A percentile compares a stretch with the other conserved stretches of the same genome.
phyloP scores from a whole-genome alignment of 2,797 vertebrate species.

The Sciurus vulgaris region DNA sequence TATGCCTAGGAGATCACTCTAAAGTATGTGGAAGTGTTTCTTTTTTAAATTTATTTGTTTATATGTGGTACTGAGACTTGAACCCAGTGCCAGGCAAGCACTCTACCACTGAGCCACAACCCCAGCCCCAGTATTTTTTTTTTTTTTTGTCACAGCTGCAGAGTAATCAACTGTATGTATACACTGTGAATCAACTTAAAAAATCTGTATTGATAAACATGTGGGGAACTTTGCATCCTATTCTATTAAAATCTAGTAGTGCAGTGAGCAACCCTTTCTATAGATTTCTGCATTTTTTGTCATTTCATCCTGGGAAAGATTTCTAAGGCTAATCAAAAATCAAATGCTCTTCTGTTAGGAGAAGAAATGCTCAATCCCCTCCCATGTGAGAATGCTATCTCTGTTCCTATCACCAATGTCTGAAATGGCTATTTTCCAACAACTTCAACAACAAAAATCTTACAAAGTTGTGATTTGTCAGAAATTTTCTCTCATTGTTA shows the following conservation, averaged over 20 bases:
- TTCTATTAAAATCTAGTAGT: neutral
- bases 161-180: neutral
- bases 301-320: neutral
- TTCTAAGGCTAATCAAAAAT: neutral
- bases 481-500: neutral
- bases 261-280: neutral
- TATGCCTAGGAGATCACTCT: neutral
- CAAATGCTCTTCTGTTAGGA: neutral
- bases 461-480: neutral
- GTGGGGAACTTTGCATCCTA: neutral
- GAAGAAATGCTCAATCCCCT: neutral
- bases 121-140: neutral
- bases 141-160: neutral
- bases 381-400: neutral
- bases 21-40: no score
- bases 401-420: neutral
- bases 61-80: no score
- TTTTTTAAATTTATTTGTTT: no score
- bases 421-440: neutral
- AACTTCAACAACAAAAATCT: neutral
- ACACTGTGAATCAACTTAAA: neutral
- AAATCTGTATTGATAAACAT: neutral
- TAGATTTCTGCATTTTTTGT: neutral
- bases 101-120: no score
- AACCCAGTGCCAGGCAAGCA: no score